Evolutionary conservation across 1,140 invertebrate species (phyloP), one percentile per base, ranked within the genome.

Genomic region (Lucilia cuprina): DNA sequence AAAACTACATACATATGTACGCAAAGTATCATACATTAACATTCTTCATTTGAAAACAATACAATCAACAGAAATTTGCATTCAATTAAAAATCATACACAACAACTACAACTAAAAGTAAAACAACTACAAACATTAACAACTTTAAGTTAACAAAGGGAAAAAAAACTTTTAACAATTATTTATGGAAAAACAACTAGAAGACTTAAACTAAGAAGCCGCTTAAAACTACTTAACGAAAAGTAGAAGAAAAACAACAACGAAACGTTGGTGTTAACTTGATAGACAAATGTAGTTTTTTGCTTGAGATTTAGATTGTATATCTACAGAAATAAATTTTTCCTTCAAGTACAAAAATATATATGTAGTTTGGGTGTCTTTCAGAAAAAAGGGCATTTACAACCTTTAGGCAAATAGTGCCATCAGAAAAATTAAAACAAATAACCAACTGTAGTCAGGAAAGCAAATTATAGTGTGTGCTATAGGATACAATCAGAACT

Each of bases 61-160:
- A 25, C 65, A 70, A 70, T 70, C 21, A 70, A 70, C 65, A 25
- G 65, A 70, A 70, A 70, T 70, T 70, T 70, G 65, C 65, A 70
- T 70, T 70, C 19, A 70, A 70, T 70, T 70, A 70, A 70, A 70
- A 21, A 3, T n/a, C 55, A 60, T 41, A 60, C 55, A 30, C 25
- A 30, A 30, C 25, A 60, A 60, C 14, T n/a, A 60, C 55, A 60
- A n/a, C 5, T 60, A 10, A 14, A n/a, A 60, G 55, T 60, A 60
- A 41, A 41, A 41, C 55, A 60, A 60, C 55, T 60, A 60, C 55
- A 60, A n/a, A 60, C 50, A 60, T n/a, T 17, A 60, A 30, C 25
- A 30, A 30, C 25, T 30, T n/a, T 7, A 60, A 60, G n/a, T 7
- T 17, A n/a, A 12, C 2, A n/a, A 2, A 60, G 14, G 5, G 14